Evolutionary conservation across 1,140 invertebrate genomes (phyloP).

Genomic region (Telenomus remus): DNA sequence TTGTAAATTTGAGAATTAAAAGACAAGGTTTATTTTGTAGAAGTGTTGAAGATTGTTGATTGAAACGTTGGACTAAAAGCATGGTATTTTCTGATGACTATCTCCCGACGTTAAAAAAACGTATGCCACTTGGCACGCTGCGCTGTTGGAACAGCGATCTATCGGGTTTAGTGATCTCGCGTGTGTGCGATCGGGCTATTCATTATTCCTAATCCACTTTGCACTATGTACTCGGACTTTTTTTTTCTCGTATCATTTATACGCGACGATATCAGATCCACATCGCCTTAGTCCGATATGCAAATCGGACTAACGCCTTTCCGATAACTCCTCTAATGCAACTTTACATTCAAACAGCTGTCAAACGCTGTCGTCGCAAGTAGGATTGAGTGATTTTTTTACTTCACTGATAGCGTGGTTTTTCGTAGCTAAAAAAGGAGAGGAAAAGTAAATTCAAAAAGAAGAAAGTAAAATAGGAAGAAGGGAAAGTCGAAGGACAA

Average conservation of each 20-base stretch:
- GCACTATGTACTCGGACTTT: conserved; percentile 37
- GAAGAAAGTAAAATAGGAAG: background rate
- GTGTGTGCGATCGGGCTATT: conserved; percentile 59
- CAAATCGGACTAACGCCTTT: conserved; percentile 50
- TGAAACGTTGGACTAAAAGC: too few relatives aligned
- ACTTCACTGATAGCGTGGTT: conserved; percentile 27
- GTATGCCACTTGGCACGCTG: conserved; percentile 38
- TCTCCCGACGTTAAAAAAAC: conserved; percentile 15
- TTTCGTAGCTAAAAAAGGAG: conserved; percentile 2
- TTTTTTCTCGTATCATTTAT: conserved; percentile 44
- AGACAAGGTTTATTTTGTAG: too few relatives aligned
- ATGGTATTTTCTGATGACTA: too few relatives aligned
- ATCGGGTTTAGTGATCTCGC: conserved; percentile 57
- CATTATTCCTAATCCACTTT: conserved; percentile 70
- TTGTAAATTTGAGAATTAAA: too few relatives aligned
- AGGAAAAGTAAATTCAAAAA: background rate
- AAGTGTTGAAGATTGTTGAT: too few relatives aligned
- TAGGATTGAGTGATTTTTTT: conserved; percentile 19
- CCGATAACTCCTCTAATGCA: background rate
- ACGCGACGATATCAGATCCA: conserved; percentile 33
- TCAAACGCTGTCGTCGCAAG: conserved; percentile 24
- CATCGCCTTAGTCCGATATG: conserved; percentile 33
- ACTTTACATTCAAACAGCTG: conserved; percentile 40
- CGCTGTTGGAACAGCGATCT: conserved; percentile 28
- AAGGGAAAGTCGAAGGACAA: too few relatives aligned